Evolutionary conservation across 2,113 vertebrate species (phyloP), one percentile per base, ranked within the genome.

Genomic region (Mesocricetus auratus): DNA sequence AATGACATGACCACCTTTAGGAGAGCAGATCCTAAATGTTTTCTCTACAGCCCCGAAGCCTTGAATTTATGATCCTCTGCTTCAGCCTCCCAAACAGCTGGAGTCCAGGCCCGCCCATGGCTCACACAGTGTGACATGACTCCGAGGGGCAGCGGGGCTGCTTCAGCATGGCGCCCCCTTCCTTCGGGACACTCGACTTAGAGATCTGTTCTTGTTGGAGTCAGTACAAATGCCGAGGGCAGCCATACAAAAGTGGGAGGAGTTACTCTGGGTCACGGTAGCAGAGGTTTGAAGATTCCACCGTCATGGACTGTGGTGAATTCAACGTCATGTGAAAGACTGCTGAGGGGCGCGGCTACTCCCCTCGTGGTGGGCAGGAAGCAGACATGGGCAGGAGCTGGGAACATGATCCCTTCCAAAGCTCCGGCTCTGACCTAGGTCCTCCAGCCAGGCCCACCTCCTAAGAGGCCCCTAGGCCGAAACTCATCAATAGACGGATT

Each of bases 321-420:
- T 3, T 1, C 11, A 5, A 0, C 15, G 0, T 62, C 36, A 36
- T 26, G 13, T 5, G 3, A 26, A 19, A 31, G 39, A 17, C 60
- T 3, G 1, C 53, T 2, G 60, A 21, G 15, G 60, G 17, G 60
- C 39, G 33, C 7, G 13, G 17, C 31, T 3, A 19, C 83, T 68
- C 60, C 33, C 83, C 5, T 68, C 16, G 19, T 22, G 2, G 31
- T 36, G 9, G 17, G 31, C 29, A 50, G 31, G 64, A 66, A 66
- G 83, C 42, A 66, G 29, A 66, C 17, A 33, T 13, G 19, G 39
- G 29, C 8, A 66, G 42, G 56, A 39, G 39, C 42, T 22, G 4
- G 29, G 7, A 42, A 19, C 39, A 66, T 21, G 39, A 66, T 13
- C 19, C 39, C 24, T 45, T 42, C 33, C 83, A 45, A 86, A 86